These are phyloP conservation scores for Ormyrus nitidulus DNA, from an alignment of 2,888 invertebrate species.

Conservation along the genomic window DNA sequence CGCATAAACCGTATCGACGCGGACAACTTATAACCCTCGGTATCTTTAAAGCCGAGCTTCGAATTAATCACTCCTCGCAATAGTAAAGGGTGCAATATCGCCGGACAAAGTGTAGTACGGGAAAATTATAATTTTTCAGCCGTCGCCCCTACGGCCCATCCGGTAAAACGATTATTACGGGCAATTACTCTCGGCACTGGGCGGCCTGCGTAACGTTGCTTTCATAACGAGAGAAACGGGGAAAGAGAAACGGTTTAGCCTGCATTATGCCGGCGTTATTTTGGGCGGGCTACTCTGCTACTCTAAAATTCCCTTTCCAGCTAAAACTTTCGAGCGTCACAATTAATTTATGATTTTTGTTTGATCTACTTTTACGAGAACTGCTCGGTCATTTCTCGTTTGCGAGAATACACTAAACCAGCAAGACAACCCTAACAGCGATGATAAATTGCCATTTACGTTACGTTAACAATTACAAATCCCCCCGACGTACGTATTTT, in stretches of 20 bases:
- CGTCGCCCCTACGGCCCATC: conserved; percentile 13
- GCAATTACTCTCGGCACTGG: conserved; percentile 45
- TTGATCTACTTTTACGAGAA: conserved; percentile 5
- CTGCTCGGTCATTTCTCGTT: no score
- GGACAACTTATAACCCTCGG: no score
- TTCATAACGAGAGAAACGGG: conserved; percentile 26
- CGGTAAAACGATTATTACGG: conserved; percentile 51
- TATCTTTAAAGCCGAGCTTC: no score
- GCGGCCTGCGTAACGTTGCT: conserved; percentile 22
- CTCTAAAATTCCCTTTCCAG: conserved; percentile 15
- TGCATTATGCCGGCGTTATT: background rate
- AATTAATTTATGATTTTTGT: conserved; percentile 32
- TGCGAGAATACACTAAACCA: no score
- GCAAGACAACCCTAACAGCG: no score
- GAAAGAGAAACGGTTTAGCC: conserved; percentile 4
- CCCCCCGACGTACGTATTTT: no score
- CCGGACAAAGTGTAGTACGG: no score
- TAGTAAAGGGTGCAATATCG: no score
- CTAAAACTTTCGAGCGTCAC: background rate
- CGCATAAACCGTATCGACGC: no score
- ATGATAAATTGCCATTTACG: no score
- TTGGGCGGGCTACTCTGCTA: background rate
- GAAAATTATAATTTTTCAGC: conserved; percentile 52
- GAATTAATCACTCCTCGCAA: no score
- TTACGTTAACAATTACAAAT: no score